A percentile compares a stretch with the other conserved stretches of the same genome.
phyloP scores from a whole-genome alignment of 2,113 vertebrate species.

The Hassar affinis region DNA sequence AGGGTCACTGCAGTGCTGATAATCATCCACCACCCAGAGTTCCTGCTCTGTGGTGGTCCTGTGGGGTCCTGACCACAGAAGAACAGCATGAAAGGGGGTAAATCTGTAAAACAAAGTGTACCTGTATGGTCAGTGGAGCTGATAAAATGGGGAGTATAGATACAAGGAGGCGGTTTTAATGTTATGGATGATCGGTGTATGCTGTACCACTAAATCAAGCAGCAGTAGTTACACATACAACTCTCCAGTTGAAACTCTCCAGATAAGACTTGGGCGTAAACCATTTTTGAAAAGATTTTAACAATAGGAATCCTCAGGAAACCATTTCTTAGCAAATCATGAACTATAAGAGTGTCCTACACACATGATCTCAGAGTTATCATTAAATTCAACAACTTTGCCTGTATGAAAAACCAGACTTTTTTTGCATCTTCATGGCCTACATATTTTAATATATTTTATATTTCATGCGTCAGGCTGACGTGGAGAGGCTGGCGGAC shows the following conservation, averaged over 20 bases:
- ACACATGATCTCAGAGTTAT: background rate
- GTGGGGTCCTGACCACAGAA: no score
- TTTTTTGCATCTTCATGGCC: background rate
- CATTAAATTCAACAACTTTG: background rate
- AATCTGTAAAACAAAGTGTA: no score
- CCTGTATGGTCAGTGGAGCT: no score
- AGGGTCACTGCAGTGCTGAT: no score
- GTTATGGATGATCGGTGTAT: no score
- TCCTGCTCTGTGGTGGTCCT: no score
- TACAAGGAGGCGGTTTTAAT: no score
- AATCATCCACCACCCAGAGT: no score
- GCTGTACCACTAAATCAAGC: background rate
- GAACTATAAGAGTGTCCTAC: background rate
- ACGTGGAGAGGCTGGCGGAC: constrained; percentile 64
- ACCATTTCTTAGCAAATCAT: background rate
- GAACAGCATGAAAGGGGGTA: no score
- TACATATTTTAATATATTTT: background rate
- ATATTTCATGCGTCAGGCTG: constrained; percentile 60
- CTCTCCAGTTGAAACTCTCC: background rate
- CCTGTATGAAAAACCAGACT: background rate
- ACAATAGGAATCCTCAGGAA: background rate
- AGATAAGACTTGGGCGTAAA: background rate
- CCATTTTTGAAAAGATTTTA: background rate
- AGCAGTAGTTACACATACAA: background rate
- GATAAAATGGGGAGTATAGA: no score